These are phyloP conservation scores for Papilio protenor DNA, from an alignment of 2,888 invertebrate genomes.

Conservation along the genomic window DNA sequence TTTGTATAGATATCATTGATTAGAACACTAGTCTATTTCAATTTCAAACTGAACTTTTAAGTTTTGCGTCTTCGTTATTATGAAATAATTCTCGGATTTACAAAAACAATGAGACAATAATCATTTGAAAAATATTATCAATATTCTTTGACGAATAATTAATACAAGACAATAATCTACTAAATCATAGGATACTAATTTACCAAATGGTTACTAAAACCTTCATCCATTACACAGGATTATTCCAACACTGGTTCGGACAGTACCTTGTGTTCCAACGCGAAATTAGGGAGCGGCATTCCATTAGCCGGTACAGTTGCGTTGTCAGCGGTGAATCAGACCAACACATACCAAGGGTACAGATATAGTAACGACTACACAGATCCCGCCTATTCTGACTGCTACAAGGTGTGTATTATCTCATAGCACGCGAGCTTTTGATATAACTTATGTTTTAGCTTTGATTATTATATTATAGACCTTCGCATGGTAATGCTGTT, in stretches of 20 bases:
- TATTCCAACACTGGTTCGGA: slow-evolving; percentile 86
- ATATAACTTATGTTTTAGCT: background rate
- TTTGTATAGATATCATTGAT: too few species aligned
- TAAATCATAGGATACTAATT: background rate
- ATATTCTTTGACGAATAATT: background rate
- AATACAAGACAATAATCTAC: background rate
- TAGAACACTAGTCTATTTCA: too few species aligned
- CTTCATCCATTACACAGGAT: slow-evolving; percentile 66
- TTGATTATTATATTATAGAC: background rate
- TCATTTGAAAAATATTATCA: too few species aligned
- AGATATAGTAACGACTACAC: slow-evolving; percentile 90
- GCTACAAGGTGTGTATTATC: slow-evolving; percentile 82
- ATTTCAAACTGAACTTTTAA: too few species aligned
- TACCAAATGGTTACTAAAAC: background rate
- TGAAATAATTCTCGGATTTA: too few species aligned
- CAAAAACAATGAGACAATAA: too few species aligned
- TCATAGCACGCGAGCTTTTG: slow-evolving; percentile 15
- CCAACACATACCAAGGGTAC: slow-evolving; percentile 73
- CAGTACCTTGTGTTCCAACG: slow-evolving; percentile 80
- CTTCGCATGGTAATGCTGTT: too few species aligned
- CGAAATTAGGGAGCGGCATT: slow-evolving; percentile 85
- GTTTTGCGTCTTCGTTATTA: too few species aligned
- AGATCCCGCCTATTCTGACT: slow-evolving; percentile 91
- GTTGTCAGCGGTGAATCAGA: slow-evolving; percentile 87
- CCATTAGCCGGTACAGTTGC: slow-evolving; percentile 92